phyloP scores from a whole-genome alignment of 1,140 invertebrate species.

The Dinothrombium tinctorium region DNA sequence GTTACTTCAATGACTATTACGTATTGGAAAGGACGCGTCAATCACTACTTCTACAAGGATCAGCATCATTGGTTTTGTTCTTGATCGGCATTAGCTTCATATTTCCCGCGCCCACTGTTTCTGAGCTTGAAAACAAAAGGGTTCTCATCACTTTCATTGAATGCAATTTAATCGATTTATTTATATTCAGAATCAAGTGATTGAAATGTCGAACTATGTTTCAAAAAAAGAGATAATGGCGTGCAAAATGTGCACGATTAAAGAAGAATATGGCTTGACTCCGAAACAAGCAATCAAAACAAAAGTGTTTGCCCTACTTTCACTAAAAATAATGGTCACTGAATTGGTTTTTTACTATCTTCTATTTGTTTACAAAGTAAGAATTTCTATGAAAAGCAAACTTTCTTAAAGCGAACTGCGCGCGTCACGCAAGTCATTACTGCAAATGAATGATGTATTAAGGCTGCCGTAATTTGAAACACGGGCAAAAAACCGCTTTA shows the following conservation, averaged over 20 bases:
- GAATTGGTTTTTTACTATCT: conserved; percentile 9
- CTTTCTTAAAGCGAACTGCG: no score
- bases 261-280: not conserved
- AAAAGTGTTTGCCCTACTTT: conserved; percentile 5
- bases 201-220: no score
- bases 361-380: conserved; percentile 10
- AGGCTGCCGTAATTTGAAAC: no score
- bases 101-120: conserved; percentile 2
- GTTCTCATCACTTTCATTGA: not conserved
- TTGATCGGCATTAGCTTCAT: conserved; percentile 1
- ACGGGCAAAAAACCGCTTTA: no score
- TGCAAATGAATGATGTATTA: no score
- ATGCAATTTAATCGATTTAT: no score
- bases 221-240: no score
- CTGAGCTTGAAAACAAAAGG: not conserved
- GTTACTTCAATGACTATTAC: conserved; percentile 3
- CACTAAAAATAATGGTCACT: conserved; percentile 6
- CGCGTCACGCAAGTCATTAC: no score
- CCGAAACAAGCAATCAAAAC: conserved; percentile 4
- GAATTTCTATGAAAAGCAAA: no score
- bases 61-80: conserved; percentile 4
- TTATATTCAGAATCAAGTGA: no score
- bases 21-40: conserved; percentile 4
- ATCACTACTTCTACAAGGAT: conserved; percentile 6
- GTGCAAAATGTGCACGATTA: no score